Conservation (phyloP, 2,113 vertebrate species). For the Cryptotis parvus region DNA sequence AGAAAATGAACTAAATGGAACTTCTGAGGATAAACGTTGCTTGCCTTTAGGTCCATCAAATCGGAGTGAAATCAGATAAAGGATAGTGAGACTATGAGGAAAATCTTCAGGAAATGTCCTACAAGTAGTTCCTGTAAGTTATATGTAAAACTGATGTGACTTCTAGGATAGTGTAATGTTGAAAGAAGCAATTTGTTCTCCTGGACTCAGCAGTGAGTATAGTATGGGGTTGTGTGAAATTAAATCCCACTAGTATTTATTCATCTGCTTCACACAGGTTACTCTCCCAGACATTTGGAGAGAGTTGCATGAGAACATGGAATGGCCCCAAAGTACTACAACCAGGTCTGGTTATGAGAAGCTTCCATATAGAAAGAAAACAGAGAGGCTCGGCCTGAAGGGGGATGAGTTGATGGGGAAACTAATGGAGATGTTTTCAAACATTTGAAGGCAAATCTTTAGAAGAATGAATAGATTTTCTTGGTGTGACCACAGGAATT, state of each 20-base stretch:
- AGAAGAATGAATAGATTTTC: constrained; percentile 26
- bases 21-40: not conserved
- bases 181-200: not conserved
- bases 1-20: no score
- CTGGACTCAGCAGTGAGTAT: not conserved
- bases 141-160: not conserved
- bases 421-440: constrained; percentile 18
- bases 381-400: not conserved
- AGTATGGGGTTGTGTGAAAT: not conserved
- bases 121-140: not conserved
- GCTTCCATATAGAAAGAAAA: not conserved
- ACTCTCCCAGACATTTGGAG: not conserved
- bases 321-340: not conserved
- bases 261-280: not conserved
- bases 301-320: not conserved
- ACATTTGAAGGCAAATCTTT: constrained; percentile 11
- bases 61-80: constrained; percentile 39
- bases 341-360: not conserved
- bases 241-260: constrained; percentile 11
- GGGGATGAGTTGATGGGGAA: not conserved
- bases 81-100: not conserved
- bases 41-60: not conserved
- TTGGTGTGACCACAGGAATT: not conserved
- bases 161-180: not conserved
- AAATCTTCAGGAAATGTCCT: not conserved